Evolutionary conservation across 2,113 vertebrate species (phyloP).

Genomic region (Tinamus guttatus): DNA sequence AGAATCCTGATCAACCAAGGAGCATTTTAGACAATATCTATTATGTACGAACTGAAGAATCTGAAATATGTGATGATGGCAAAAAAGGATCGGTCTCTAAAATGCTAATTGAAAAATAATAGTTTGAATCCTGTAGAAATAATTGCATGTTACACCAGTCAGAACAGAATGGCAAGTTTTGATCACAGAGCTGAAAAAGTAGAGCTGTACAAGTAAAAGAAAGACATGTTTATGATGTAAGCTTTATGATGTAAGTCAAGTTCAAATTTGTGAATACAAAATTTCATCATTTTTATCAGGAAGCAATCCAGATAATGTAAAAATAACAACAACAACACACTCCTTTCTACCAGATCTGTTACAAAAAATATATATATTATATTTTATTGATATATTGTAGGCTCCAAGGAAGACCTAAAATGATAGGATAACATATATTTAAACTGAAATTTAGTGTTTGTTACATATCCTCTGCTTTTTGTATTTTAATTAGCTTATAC

Average conservation of each 20-base stretch:
- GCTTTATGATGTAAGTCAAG: background rate
- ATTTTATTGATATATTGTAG: background rate
- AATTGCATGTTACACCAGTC: background rate
- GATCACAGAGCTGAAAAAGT: background rate
- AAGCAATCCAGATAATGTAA: background rate
- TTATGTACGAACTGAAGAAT: slow-evolving; percentile 3
- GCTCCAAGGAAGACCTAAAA: background rate
- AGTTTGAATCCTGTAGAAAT: background rate
- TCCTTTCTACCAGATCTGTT: background rate
- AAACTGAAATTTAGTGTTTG: background rate
- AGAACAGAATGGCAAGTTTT: background rate
- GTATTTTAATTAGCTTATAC: background rate
- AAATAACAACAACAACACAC: background rate
- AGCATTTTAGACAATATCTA: background rate
- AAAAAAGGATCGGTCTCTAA: background rate
- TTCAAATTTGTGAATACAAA: background rate
- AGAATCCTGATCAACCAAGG: background rate
- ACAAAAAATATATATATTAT: background rate
- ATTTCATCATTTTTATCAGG: background rate
- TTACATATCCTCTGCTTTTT: background rate
- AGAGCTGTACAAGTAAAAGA: background rate
- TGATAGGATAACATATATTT: background rate
- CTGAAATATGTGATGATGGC: background rate
- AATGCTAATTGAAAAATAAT: background rate
- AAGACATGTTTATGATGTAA: background rate